Conservation (phyloP, 2,113 vertebrate species). For the Sylvietta virens region DNA sequence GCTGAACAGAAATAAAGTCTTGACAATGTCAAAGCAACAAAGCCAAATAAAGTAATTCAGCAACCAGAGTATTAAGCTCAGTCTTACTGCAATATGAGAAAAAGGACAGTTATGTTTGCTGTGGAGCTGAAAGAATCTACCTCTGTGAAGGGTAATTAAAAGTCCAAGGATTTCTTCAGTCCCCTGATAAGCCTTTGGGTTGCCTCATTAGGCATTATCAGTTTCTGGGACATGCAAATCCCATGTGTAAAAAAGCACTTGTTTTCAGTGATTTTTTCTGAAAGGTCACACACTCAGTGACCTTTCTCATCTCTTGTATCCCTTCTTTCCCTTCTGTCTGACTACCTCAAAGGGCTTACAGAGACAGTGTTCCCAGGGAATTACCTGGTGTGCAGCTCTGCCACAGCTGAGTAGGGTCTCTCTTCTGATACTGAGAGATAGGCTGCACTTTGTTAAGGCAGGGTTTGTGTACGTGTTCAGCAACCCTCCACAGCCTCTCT, state of each 20-base stretch:
- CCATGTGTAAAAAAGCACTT: background rate
- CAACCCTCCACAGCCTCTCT: background rate
- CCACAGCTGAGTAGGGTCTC: background rate
- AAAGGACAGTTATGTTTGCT: background rate
- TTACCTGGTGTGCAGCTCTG: background rate
- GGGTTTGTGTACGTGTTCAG: background rate
- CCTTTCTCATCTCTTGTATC: background rate
- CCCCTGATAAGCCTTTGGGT: background rate
- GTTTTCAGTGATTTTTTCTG: too few species aligned
- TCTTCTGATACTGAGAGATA: background rate
- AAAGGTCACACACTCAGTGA: background rate
- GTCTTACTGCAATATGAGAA: background rate
- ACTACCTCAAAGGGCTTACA: background rate
- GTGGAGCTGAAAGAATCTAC: background rate
- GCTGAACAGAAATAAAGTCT: slow-evolving; percentile 1
- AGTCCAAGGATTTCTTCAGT: background rate
- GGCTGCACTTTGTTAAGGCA: background rate
- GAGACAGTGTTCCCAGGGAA: background rate
- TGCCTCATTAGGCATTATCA: background rate
- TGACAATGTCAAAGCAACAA: background rate
- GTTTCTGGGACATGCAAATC: background rate
- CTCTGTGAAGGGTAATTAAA: background rate
- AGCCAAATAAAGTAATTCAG: background rate
- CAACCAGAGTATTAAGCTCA: background rate
- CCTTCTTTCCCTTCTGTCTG: background rate